Evolutionary conservation across 1,140 invertebrate species (phyloP).

Genomic region (Eupristina koningsbergeri): DNA sequence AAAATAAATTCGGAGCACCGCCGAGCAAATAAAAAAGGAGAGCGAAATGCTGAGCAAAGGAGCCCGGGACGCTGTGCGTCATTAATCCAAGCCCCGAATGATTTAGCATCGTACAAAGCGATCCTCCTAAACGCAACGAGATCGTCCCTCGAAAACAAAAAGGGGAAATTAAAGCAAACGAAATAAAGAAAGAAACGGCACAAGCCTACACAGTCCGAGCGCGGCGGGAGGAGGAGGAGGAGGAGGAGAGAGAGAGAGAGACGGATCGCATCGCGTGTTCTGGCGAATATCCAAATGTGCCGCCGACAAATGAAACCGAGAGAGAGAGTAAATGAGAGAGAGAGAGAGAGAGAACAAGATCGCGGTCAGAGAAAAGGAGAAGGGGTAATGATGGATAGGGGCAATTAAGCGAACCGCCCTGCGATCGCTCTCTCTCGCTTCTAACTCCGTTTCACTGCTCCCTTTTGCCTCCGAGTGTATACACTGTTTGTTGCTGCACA

Average conservation of each 20-base stretch:
- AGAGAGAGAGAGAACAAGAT: slow-evolving; percentile 11
- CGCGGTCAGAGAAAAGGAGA: slow-evolving; percentile 38
- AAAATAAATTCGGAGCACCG: neutral
- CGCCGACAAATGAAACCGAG: slow-evolving; percentile 27
- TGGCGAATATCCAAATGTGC: slow-evolving; percentile 41
- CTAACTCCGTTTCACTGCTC: slow-evolving; percentile 29
- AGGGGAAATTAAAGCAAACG: slow-evolving; percentile 28
- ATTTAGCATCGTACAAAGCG: slow-evolving; percentile 53
- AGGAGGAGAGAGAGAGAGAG: slow-evolving; percentile 15
- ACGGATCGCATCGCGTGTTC: slow-evolving; percentile 35
- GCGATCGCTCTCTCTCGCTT: slow-evolving; percentile 52
- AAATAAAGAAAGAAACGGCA: slow-evolving; percentile 23
- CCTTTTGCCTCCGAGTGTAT: slow-evolving; percentile 4
- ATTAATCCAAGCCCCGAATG: slow-evolving; percentile 55
- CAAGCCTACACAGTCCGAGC: neutral
- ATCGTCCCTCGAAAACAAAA: slow-evolving; percentile 14
- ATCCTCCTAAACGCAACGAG: slow-evolving; percentile 52
- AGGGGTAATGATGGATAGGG: slow-evolving; percentile 59
- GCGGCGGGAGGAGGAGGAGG: neutral
- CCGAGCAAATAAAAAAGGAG: neutral
- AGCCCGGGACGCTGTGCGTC: slow-evolving; percentile 27
- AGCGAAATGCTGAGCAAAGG: slow-evolving; percentile 16
- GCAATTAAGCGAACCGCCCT: slow-evolving; percentile 58
- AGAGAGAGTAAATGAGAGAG: slow-evolving; percentile 23
- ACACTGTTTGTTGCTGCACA: neutral